phyloP scores from a whole-genome alignment of 2,797 vertebrate genomes.

The Allobates femoralis region DNA sequence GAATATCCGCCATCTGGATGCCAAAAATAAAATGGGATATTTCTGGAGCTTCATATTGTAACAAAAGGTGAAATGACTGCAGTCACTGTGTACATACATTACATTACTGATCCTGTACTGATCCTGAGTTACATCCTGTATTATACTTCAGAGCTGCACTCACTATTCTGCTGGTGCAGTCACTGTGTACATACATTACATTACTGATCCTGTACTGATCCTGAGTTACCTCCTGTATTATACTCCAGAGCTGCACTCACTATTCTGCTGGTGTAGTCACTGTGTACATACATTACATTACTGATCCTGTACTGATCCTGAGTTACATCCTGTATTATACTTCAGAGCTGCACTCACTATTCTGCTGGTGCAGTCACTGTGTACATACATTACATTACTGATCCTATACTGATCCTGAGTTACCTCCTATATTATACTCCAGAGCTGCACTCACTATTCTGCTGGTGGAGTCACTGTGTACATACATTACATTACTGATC shows the following conservation, averaged over 20 bases:
- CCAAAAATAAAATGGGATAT: not conserved
- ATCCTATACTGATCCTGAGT: not conserved
- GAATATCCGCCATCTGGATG: constrained; percentile 3
- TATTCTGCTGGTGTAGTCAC: too few relatives aligned
- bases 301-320: too few relatives aligned
- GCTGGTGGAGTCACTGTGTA: too few relatives aligned
- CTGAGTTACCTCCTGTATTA: not conserved
- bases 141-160: not conserved
- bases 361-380: not conserved
- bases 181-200: not conserved
- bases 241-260: not conserved
- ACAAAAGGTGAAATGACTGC: not conserved
- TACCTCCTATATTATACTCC: not conserved
- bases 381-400: too few relatives aligned
- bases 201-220: too few relatives aligned
- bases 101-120: too few relatives aligned
- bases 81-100: too few relatives aligned
- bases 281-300: too few relatives aligned
- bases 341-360: not conserved
- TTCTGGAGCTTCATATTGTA: not conserved
- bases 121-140: not conserved
- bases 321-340: not conserved
- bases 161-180: not conserved
- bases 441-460: too few relatives aligned
- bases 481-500: too few relatives aligned